Evolutionary conservation across 2,113 vertebrate genomes (phyloP).

Genomic region (Atlantisia rogersi): DNA sequence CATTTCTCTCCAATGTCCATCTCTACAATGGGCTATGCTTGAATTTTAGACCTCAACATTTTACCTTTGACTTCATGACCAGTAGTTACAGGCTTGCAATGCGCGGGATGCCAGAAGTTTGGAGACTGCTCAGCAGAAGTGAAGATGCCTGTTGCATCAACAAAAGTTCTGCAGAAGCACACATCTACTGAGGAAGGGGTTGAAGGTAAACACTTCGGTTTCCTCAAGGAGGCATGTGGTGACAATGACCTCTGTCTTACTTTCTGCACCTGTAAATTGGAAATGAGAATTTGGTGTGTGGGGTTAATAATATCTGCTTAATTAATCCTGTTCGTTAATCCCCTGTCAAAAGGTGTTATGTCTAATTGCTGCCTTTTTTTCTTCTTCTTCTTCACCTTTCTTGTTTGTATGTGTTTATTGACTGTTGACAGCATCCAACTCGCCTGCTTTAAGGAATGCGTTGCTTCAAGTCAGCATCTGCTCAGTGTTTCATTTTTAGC

Average conservation of each 20-base stretch:
- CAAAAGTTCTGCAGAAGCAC: background rate
- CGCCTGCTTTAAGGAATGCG: background rate
- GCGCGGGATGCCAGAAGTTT: background rate
- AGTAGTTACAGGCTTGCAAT: background rate
- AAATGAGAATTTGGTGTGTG: background rate
- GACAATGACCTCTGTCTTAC: background rate
- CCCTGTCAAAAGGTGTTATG: background rate
- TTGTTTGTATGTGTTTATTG: slow-evolving; percentile 5
- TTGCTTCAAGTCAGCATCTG: slow-evolving; percentile 51
- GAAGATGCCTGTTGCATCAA: background rate
- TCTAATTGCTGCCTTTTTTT: background rate
- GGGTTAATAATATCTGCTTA: background rate
- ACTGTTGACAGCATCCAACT: slow-evolving; percentile 10
- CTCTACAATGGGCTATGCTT: background rate
- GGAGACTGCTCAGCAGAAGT: background rate
- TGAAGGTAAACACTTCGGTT: background rate
- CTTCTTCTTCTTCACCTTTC: background rate
- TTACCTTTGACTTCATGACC: background rate
- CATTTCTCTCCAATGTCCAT: background rate
- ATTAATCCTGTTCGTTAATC: background rate
- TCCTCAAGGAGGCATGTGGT: background rate
- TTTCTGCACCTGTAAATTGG: background rate
- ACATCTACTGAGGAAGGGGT: fast-evolving
- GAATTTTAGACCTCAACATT: background rate
- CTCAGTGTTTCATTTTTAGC: slow-evolving; percentile 58